Evolutionary conservation across 1,140 invertebrate species (phyloP).

Genomic region (Neodiprion lecontei): DNA sequence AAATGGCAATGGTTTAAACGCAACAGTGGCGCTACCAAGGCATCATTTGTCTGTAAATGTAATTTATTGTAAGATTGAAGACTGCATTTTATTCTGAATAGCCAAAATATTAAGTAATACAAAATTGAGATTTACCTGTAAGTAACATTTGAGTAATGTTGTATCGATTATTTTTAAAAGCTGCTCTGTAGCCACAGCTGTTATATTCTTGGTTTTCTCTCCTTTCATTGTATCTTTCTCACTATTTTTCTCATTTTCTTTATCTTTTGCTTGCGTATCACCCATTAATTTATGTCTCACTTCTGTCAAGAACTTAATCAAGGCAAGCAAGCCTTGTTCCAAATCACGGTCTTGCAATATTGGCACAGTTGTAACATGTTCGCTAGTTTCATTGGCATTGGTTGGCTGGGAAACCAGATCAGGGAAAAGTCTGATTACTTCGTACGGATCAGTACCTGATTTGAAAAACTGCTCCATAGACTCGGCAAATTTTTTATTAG

Average conservation of each 20-base stretch:
- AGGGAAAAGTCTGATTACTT: conserved; percentile 94
- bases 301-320: conserved; percentile 89
- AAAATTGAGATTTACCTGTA: conserved; percentile 70
- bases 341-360: conserved; percentile 83
- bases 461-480: conserved; percentile 92
- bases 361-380: conserved; percentile 55
- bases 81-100: conserved; percentile 18
- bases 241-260: conserved; percentile 46
- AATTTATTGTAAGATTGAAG: conserved; percentile 28
- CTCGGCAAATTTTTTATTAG: conserved; percentile 84
- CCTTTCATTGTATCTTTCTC: conserved; percentile 55
- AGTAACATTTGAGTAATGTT: conserved; percentile 94
- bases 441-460: conserved; percentile 89
- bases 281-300: conserved; percentile 69
- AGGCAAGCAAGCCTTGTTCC: conserved; percentile 85
- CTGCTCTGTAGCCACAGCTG: conserved; percentile 62
- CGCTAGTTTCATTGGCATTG: conserved; percentile 63
- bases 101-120: background rate
- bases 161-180: conserved; percentile 95
- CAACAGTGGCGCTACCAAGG: conserved; percentile 87
- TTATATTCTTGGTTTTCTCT: conserved; percentile 52
- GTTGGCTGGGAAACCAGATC: conserved; percentile 78
- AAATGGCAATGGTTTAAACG: conserved; percentile 95
- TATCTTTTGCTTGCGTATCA: conserved; percentile 56
- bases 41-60: conserved; percentile 86